Percentiles rank a stretch among this genome's conserved stretches.
phyloP scores from a whole-genome alignment of 2,797 vertebrate genomes.

The Loriculus beryllinus region DNA sequence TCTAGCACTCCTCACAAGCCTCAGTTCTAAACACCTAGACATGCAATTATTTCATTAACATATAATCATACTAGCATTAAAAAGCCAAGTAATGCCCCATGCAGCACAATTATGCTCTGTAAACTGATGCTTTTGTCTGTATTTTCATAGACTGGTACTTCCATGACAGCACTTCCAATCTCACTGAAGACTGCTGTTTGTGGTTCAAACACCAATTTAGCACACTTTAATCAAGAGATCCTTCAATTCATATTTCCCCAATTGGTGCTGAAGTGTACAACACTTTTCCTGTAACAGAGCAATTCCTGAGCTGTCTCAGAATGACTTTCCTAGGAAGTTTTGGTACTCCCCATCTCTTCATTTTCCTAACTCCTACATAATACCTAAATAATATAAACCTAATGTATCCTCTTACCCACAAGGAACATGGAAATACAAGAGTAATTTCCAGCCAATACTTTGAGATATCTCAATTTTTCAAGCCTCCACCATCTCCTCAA shows the following conservation, averaged over 20 bases:
- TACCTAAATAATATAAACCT: not conserved
- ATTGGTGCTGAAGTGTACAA: not conserved
- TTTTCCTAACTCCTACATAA: not conserved
- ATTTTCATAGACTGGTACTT: not conserved
- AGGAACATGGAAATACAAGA: accelerated
- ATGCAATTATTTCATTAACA: not conserved
- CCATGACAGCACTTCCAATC: not conserved
- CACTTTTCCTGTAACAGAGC: not conserved
- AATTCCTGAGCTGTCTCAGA: not conserved
- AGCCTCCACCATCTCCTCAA: not conserved
- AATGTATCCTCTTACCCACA: not conserved
- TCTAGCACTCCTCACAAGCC: not conserved
- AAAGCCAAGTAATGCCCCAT: not conserved
- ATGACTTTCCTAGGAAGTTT: not conserved
- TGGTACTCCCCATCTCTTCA: accelerated
- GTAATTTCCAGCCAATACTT: not conserved
- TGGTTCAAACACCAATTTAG: not conserved
- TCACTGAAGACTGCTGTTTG: not conserved
- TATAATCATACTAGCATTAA: not conserved
- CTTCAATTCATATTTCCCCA: not conserved
- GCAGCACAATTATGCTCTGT: not conserved
- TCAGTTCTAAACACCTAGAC: not conserved
- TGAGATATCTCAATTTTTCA: not conserved
- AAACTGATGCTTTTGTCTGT: not conserved
- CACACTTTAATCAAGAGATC: not conserved